Percentiles rank a stretch among this genome's conserved stretches.
These are phyloP conservation scores for Myocastor coypus DNA, from an alignment of 2,113 vertebrate genomes.

Conservation along the genomic window DNA sequence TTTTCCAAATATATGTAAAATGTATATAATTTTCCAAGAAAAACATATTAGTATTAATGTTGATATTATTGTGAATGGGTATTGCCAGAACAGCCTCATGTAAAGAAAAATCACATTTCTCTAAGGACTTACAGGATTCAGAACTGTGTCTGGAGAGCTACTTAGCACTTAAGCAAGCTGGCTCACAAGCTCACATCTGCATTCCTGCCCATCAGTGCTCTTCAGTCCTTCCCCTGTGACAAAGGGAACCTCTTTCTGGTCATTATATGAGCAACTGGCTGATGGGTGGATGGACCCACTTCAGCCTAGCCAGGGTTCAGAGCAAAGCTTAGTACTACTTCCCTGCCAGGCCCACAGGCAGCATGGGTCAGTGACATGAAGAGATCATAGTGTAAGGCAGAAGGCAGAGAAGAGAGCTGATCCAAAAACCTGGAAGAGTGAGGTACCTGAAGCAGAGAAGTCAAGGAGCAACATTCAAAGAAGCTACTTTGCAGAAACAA, in stretches of 20 bases:
- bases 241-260: background rate
- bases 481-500: background rate
- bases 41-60: background rate
- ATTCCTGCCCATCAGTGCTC: background rate
- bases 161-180: background rate
- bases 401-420: background rate
- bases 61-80: background rate
- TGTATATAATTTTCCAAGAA: constrained; percentile 29
- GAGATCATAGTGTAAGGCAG: background rate
- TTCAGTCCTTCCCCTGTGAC: background rate
- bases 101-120: background rate
- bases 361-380: background rate
- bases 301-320: background rate
- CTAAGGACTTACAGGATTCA: background rate
- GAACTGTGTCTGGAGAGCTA: constrained; percentile 3
- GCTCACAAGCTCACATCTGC: background rate
- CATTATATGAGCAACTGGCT: background rate
- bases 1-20: no score
- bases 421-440: background rate
- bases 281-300: background rate
- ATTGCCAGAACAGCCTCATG: background rate
- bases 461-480: background rate
- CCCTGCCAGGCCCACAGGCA: background rate
- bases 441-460: background rate
- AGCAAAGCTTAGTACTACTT: background rate